Conservation (phyloP, 2,888 invertebrate species). For the Brachypalpus laphriformis region DNA sequence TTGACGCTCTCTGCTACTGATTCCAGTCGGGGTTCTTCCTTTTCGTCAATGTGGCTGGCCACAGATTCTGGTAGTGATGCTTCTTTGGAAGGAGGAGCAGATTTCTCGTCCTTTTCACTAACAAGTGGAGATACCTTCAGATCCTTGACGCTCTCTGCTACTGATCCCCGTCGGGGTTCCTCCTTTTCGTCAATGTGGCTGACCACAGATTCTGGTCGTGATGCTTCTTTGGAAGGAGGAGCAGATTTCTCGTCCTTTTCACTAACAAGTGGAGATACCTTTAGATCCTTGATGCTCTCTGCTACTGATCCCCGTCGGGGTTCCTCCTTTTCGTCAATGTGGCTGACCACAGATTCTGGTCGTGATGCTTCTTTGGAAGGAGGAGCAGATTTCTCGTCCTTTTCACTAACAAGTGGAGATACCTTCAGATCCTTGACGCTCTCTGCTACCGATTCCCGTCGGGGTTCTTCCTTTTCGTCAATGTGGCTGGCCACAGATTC, state of each 20-base stretch:
- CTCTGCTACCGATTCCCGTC: slow-evolving; percentile 48
- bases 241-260: not conserved
- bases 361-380: slow-evolving; percentile 72
- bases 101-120: slow-evolving; percentile 73
- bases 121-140: not conserved
- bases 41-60: slow-evolving; percentile 6
- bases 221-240: slow-evolving; percentile 72
- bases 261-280: slow-evolving; percentile 59
- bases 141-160: slow-evolving; percentile 29
- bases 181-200: slow-evolving; percentile 45
- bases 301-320: slow-evolving; percentile 23
- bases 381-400: slow-evolving; percentile 51
- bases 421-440: slow-evolving; percentile 3
- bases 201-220: slow-evolving; percentile 78
- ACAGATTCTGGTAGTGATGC: slow-evolving; percentile 74
- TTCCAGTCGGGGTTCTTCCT: slow-evolving; percentile 6
- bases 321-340: slow-evolving; percentile 29
- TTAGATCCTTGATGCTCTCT: slow-evolving; percentile 27
- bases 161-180: not conserved
- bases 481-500: slow-evolving; percentile 64
- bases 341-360: slow-evolving; percentile 73
- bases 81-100: slow-evolving; percentile 63
- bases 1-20: slow-evolving; percentile 30
- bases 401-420: slow-evolving; percentile 36
- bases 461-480: slow-evolving; percentile 6